phyloP scores from a whole-genome alignment of 2,888 invertebrate species.

The Eumacrocentrus americanus region DNA sequence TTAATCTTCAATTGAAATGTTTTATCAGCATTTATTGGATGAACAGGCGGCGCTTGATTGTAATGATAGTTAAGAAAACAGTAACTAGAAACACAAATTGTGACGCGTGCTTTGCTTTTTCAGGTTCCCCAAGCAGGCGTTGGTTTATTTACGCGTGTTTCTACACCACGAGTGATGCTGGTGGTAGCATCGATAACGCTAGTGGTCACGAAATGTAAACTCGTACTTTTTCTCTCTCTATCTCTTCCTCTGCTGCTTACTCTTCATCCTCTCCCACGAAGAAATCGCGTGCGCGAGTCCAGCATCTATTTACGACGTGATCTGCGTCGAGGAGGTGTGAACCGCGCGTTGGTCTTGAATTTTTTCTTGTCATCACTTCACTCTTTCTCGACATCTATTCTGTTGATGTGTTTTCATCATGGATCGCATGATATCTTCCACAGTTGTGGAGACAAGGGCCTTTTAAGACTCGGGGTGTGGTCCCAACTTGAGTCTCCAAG shows the following conservation, averaged over 20 bases:
- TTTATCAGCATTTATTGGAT: background rate
- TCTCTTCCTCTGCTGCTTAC: background rate
- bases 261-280: constrained; percentile 45
- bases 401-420: background rate
- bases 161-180: background rate
- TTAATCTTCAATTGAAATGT: background rate
- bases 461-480: constrained; percentile 4
- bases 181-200: constrained; percentile 8
- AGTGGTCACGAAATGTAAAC: constrained; percentile 13
- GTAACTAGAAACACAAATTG: background rate
- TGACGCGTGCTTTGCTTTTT: constrained; percentile 16
- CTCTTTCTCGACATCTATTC: background rate
- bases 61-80: constrained; percentile 6
- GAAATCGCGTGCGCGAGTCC: constrained; percentile 17
- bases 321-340: constrained; percentile 42
- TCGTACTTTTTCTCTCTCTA: too few species aligned
- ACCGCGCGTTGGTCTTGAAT: constrained; percentile 44
- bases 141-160: constrained; percentile 11
- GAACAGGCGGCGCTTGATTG: background rate
- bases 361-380: background rate
- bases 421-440: background rate
- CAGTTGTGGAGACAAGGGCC: background rate
- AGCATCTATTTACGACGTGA: constrained; percentile 41
- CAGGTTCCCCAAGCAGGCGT: constrained; percentile 7
- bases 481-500: constrained; percentile 1